These are phyloP conservation scores for Apodemia duryi DNA, from an alignment of 2,888 invertebrate species.

Conservation along the genomic window DNA sequence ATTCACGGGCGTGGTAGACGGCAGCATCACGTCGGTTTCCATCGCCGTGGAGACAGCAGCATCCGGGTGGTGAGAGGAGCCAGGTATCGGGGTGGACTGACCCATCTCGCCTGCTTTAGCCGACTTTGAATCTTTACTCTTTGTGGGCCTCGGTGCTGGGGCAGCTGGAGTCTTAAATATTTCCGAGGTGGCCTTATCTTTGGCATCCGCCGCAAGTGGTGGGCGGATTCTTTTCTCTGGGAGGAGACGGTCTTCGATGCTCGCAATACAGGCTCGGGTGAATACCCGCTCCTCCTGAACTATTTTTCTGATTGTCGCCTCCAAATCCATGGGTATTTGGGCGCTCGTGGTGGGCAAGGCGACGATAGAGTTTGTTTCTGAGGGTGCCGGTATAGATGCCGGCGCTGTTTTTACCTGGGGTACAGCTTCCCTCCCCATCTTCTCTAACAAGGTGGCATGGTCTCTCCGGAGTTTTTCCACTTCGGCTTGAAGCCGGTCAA, in stretches of 20 bases:
- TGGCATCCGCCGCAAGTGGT: neutral
- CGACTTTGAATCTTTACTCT: neutral
- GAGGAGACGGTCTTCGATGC: neutral
- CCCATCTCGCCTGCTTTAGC: too few species aligned
- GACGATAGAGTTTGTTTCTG: too few species aligned
- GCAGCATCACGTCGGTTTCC: neutral
- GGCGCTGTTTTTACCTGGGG: too few species aligned
- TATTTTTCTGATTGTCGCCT: conserved; percentile 8
- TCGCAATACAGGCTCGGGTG: neutral
- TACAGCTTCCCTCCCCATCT: too few species aligned
- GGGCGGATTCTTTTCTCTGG: neutral
- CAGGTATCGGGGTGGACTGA: too few species aligned
- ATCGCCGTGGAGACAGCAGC: too few species aligned
- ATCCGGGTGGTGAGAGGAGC: too few species aligned
- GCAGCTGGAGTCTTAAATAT: neutral
- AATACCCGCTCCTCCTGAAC: conserved; percentile 5
- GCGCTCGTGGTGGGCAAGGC: neutral
- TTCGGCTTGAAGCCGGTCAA: neutral
- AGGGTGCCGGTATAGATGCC: too few species aligned
- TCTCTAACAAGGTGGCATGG: neutral
- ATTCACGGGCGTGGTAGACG: neutral
- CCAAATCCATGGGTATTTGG: neutral
- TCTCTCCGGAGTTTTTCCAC: neutral
- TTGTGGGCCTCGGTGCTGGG: neutral
- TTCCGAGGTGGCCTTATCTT: too few species aligned